Evolutionary conservation across 2,113 vertebrate species (phyloP), one percentile per base, ranked within the genome.

Genomic region (Sinocyclocheilus grahami): DNA sequence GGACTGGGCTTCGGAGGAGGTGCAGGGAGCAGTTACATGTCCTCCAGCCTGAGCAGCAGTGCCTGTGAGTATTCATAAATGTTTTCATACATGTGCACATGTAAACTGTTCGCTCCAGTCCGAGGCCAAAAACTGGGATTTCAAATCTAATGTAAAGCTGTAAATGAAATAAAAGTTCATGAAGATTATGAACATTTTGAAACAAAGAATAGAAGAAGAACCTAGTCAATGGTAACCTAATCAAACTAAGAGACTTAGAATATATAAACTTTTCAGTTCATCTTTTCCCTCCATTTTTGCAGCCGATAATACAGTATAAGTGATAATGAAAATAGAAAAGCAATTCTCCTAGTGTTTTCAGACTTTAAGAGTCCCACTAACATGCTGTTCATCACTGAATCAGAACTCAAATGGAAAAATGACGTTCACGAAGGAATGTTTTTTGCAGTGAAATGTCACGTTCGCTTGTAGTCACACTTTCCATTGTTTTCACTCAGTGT

Each of bases 11-110:
- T 86, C 8, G 88, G 90, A 85, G 83, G 51, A 18, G 62, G 85
- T 0, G 63, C 80, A 11, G 88, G 88, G 7, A 87, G 89, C 82
- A 91, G 91, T 88, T 90, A 80, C 63, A 9, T 88, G 84, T 89
- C 90, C 30, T 90, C 91, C 55, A 92, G 89, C 75, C 85, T 93
- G 80, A 93, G 84, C 85, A 91, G 90, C 88, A 93, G 91, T 75
- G 46, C 87, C 58, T 27, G 91, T 93, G 86, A 92, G 92, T 90
- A 81, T 37, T 42, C 77, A 37, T 62, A n/a, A 22, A 60, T 46
- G 4, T 3, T 22, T 6, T 24, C 30, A 5, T 42, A 30, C 30
- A 46, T 7, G 1, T 42, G 7, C 42, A 42, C 42, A 9, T 42
- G 42, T 7, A 58, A 2, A 78, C 10, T 5, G 3, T 33, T 22